phyloP scores from a whole-genome alignment of 2,797 vertebrate species.

The Artibeus jamaicensis region DNA sequence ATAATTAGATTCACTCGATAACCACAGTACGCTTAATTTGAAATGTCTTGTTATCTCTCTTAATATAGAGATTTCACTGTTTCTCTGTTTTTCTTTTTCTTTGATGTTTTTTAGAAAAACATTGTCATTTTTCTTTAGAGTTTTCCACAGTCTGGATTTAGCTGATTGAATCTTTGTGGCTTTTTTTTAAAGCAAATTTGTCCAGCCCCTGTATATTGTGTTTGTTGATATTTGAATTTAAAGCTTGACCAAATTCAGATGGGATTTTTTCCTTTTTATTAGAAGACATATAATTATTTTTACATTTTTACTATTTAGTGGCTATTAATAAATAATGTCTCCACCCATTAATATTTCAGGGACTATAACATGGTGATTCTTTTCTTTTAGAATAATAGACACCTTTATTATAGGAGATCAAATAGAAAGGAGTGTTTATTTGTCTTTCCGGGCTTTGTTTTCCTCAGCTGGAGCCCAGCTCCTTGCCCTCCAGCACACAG shows the following conservation, averaged over 20 bases:
- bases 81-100: neutral
- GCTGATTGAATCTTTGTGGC: neutral
- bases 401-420: neutral
- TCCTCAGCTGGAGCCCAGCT: neutral
- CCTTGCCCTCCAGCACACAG: neutral
- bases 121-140: neutral
- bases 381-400: neutral
- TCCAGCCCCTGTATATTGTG: neutral
- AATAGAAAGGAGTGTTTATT: neutral
- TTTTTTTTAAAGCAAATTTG: neutral
- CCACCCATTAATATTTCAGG: neutral
- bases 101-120: neutral
- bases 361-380: neutral
- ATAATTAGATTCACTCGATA: neutral
- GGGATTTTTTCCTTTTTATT: constrained; percentile 10
- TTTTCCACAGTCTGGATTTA: neutral
- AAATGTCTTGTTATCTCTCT: neutral
- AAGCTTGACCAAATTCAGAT: neutral
- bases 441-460: neutral
- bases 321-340: neutral
- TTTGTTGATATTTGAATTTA: neutral
- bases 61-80: neutral
- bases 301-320: neutral
- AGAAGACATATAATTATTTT: neutral
- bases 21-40: neutral